Percentiles rank a stretch among this genome's conserved stretches.
phyloP scores from a whole-genome alignment of 2,113 vertebrate genomes.

The Phrynosoma platyrhinos region DNA sequence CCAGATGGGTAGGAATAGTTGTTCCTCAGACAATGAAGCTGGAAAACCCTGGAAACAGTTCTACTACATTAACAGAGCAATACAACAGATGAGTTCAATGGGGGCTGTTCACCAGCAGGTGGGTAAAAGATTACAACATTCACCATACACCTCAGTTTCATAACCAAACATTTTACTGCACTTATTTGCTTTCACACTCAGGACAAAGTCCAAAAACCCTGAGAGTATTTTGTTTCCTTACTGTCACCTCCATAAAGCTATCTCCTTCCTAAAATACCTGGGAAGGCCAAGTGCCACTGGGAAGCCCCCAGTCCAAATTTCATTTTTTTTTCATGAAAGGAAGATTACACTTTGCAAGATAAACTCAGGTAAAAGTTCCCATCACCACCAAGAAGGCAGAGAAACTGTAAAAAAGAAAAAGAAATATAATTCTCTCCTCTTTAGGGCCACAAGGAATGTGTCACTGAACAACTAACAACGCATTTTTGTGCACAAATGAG shows the following conservation, averaged over 20 bases:
- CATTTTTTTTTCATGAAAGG: not conserved
- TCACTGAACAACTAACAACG: too few relatives aligned
- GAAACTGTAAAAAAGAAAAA: too few relatives aligned
- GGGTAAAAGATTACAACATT: not conserved
- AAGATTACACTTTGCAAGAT: too few relatives aligned
- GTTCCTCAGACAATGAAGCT: not conserved
- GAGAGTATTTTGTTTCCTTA: not conserved
- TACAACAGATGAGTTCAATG: not conserved
- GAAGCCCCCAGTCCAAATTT: not conserved
- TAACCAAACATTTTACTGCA: not conserved
- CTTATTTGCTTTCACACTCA: not conserved
- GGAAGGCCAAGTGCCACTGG: not conserved
- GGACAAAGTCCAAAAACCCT: not conserved
- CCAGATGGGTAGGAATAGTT: not conserved
- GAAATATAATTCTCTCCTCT: too few relatives aligned
- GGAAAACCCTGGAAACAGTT: not conserved
- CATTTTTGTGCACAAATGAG: too few relatives aligned
- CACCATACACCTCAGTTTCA: not conserved
- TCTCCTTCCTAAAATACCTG: not conserved
- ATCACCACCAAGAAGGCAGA: too few relatives aligned
- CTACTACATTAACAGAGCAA: not conserved
- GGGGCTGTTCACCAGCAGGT: not conserved
- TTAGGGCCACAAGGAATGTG: too few relatives aligned
- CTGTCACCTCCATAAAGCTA: not conserved
- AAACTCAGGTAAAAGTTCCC: too few relatives aligned